A percentile compares a stretch with the other conserved stretches of the same genome.
These are phyloP conservation scores for Centruroides sculpturatus DNA, from an alignment of 1,140 invertebrate genomes.

Conservation along the genomic window DNA sequence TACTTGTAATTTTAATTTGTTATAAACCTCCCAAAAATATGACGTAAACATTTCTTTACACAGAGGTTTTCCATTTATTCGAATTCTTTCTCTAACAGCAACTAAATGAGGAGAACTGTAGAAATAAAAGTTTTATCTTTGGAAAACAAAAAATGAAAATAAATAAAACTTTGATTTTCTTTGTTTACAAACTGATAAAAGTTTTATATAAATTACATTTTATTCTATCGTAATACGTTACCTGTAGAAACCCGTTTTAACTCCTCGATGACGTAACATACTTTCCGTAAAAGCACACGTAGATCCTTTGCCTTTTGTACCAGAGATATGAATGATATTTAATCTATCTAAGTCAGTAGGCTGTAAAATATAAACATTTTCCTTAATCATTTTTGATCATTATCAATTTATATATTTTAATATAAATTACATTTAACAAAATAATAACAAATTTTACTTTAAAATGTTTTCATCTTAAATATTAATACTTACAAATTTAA, in stretches of 20 bases:
- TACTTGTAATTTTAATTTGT: conserved; percentile 32
- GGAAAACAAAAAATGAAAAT: too few species aligned
- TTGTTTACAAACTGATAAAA: too few species aligned
- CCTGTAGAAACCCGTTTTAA: conserved; percentile 79
- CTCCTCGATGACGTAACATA: conserved; percentile 69
- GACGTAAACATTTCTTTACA: conserved; percentile 52
- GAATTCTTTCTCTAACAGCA: conserved; percentile 79
- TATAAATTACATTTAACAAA: too few species aligned
- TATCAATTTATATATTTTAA: too few species aligned
- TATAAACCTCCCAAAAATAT: conserved; percentile 73
- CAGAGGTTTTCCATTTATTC: conserved; percentile 69
- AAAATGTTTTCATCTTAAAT: too few species aligned
- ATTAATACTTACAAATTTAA: too few species aligned
- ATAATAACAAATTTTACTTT: too few species aligned
- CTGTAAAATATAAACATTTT: too few species aligned
- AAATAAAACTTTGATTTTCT: too few species aligned
- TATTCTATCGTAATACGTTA: conserved; percentile 11
- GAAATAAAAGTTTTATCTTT: conserved; percentile 1
- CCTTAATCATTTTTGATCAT: too few species aligned
- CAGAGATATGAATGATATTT: conserved; percentile 81
- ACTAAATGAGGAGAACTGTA: conserved; percentile 85
- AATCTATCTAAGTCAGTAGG: conserved; percentile 35
- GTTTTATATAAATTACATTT: too few species aligned
- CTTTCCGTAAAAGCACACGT: conserved; percentile 87
- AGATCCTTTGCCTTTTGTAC: conserved; percentile 87